Evolutionary conservation across 2,888 invertebrate genomes (phyloP), one percentile per base, ranked within the genome.

Genomic region (Metallyticus violacea): DNA sequence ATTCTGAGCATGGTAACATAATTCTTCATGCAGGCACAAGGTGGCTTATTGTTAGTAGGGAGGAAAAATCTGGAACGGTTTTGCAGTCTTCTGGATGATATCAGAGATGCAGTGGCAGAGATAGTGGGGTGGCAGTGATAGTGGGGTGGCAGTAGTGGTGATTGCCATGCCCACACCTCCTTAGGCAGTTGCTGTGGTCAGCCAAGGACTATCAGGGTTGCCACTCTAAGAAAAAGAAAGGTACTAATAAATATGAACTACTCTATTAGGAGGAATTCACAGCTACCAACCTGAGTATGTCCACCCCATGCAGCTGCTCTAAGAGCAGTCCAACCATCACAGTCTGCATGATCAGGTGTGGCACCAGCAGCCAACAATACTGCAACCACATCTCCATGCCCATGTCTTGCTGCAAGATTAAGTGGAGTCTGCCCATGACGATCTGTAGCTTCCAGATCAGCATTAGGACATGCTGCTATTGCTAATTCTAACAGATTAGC

Each of bases 231-330:
- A 30, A 1, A 9, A 62, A 15, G 15, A 62, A 15, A 62, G 3
- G 22, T 40, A 2, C 7, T 40, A 9, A 1, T 62, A 62, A 62
- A 62, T 62, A 22, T 62, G 40, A 15, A 62, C 40, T 62, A 15
- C 40, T 2, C 22, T 62, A 15, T 15, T 62, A 62, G 7, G 22
- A 81, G 4, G 26, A 79, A 27, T 81, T 28, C 9, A 7, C 1
- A 40, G 9, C 77, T 91, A n/a, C n/a, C n/a, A 90, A 95, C 95
- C 93, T 97, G 96, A 1, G 96, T 96, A 90, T 99, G 98, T 0
- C 99, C 99, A 82, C 98, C 98, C 98, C 98, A 99, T 15, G 98
- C 98, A 26, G 98, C 98, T 4, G 98, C 98, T 86, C 98, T 93
- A 81, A 98, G 92, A 22, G 97, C 97, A 62, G 97, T 97, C 98